A percentile compares a stretch with the other conserved stretches of the same genome.
These are phyloP conservation scores for Zenarchopterus dispar DNA, from an alignment of 2,797 vertebrate species.

Conservation along the genomic window DNA sequence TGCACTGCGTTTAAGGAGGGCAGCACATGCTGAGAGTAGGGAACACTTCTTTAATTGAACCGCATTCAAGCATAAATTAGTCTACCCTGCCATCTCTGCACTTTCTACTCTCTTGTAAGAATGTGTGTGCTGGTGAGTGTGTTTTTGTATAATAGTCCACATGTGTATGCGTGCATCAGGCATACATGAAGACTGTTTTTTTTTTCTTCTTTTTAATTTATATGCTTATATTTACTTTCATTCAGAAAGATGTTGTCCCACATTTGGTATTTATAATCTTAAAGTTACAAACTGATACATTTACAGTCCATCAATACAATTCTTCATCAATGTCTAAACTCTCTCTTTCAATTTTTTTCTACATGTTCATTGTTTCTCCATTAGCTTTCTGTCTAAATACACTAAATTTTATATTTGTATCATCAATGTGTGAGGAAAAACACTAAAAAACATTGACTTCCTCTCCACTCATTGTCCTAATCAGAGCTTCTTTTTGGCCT, in stretches of 20 bases:
- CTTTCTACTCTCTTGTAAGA: slow-evolving; percentile 32
- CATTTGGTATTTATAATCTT: neutral
- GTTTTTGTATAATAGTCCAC: slow-evolving; percentile 12
- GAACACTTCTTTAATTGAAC: slow-evolving; percentile 70
- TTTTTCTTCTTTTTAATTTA: slow-evolving; percentile 2
- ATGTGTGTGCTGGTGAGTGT: slow-evolving; percentile 21
- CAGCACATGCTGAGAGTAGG: slow-evolving; percentile 49
- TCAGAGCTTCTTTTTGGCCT: slow-evolving; percentile 37
- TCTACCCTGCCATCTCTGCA: slow-evolving; percentile 54
- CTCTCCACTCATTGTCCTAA: slow-evolving; percentile 33
- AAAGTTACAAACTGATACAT: neutral
- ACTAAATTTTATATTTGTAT: neutral
- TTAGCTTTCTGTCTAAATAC: neutral
- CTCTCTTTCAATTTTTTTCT: neutral
- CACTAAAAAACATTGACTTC: slow-evolving; percentile 16
- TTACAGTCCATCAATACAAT: neutral
- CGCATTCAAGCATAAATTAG: slow-evolving; percentile 73
- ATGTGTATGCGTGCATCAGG: slow-evolving; percentile 19
- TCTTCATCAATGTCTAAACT: neutral
- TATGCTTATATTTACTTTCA: neutral
- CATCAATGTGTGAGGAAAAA: slow-evolving; percentile 14
- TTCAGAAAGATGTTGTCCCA: neutral
- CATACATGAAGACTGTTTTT: slow-evolving; percentile 21
- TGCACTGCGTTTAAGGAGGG: slow-evolving; percentile 55
- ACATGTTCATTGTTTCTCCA: neutral